Evolutionary conservation across 1,140 invertebrate genomes (phyloP).

Genomic region (Bombus superbus): DNA sequence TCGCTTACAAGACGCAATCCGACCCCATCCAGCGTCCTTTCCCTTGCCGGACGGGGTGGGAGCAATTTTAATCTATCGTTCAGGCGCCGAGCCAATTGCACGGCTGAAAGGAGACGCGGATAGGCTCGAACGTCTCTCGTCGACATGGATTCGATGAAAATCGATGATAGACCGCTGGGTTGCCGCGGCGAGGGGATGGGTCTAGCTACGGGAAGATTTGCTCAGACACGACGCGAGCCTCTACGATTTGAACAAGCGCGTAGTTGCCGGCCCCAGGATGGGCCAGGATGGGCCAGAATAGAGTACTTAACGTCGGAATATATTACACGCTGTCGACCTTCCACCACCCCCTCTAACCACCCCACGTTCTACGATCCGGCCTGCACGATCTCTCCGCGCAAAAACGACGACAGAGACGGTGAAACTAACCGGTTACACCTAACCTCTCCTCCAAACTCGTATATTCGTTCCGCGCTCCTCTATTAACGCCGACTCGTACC

Average conservation of each 20-base stretch:
- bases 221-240: slow-evolving; percentile 50
- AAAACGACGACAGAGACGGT: not conserved
- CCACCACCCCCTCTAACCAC: too few relatives aligned
- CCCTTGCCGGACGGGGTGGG: not conserved
- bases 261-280: not conserved
- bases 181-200: too few relatives aligned
- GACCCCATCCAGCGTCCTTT: not conserved
- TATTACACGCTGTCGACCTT: slow-evolving; percentile 29
- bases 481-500: not conserved
- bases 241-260: slow-evolving; percentile 45
- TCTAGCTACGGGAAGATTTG: slow-evolving; percentile 9
- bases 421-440: slow-evolving; percentile 30
- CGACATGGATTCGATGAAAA: slow-evolving; percentile 48
- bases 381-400: too few relatives aligned
- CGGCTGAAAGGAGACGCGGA: slow-evolving; percentile 49
- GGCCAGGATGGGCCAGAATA: slow-evolving; percentile 44
- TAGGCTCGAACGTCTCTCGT: slow-evolving; percentile 50
- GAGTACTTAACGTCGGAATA: slow-evolving; percentile 55
- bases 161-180: slow-evolving; percentile 41
- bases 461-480: not conserved
- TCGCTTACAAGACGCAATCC: slow-evolving; percentile 42
- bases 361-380: not conserved
- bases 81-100: slow-evolving; percentile 61
- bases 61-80: slow-evolving; percentile 63
- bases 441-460: not conserved